Conservation (phyloP, 2,797 vertebrate species). For the Philypnodon macrostomus region DNA sequence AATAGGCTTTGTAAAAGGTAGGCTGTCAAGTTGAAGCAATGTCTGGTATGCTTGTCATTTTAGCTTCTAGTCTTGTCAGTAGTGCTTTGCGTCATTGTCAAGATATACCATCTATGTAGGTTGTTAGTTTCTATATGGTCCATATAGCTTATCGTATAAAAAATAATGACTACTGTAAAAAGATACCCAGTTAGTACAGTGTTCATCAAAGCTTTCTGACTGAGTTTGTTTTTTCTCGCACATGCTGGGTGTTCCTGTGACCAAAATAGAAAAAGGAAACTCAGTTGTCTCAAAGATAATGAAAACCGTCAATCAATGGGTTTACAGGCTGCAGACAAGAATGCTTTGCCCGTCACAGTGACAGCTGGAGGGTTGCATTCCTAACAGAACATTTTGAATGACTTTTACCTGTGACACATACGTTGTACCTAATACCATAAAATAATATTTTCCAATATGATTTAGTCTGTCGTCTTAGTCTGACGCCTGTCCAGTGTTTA, state of each 20-base stretch:
- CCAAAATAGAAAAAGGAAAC: constrained; percentile 41
- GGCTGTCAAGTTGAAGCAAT: constrained; percentile 26
- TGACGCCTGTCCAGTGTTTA: too few relatives aligned
- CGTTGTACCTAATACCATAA: not conserved
- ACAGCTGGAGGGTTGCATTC: constrained; percentile 41
- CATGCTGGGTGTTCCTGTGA: constrained; percentile 8
- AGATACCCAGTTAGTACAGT: too few relatives aligned
- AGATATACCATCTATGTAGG: constrained; percentile 11
- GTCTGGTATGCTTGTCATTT: constrained; percentile 27
- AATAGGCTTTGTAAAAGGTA: constrained; percentile 7
- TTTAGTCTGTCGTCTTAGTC: too few relatives aligned
- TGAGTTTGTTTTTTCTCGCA: not conserved
- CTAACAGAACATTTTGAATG: constrained; percentile 12
- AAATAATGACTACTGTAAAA: too few relatives aligned
- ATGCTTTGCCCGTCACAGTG: constrained; percentile 2
- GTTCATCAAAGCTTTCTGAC: not conserved
- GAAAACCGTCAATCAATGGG: constrained; percentile 31
- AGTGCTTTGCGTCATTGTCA: constrained; percentile 19
- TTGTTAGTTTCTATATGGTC: too few relatives aligned
- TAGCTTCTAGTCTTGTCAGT: constrained; percentile 35
- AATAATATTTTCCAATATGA: not conserved
- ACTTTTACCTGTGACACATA: not conserved
- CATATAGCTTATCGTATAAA: too few relatives aligned
- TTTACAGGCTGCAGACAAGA: constrained; percentile 35
- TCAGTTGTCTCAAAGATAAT: constrained; percentile 35